Conservation (phyloP, 2,113 vertebrate genomes). For the Trematomus loennbergii region DNA sequence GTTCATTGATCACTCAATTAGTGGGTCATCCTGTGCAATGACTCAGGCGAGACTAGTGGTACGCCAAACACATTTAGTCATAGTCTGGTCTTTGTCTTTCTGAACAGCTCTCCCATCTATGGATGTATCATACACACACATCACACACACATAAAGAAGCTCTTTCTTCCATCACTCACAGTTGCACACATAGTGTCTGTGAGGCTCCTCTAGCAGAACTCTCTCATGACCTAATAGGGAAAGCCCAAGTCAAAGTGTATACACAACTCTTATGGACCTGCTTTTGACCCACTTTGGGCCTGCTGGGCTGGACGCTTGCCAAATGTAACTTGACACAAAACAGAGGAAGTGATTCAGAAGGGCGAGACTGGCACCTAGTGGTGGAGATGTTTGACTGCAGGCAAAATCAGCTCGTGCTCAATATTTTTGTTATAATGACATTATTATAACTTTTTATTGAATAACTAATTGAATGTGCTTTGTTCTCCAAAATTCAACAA, state of each 20-base stretch:
- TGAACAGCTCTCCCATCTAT: slow-evolving; percentile 61
- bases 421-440: not conserved
- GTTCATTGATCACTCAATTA: slow-evolving; percentile 33
- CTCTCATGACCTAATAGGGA: slow-evolving; percentile 79
- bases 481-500: no score
- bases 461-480: no score
- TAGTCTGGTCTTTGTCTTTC: slow-evolving; percentile 57
- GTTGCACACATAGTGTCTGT: slow-evolving; percentile 41
- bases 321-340: slow-evolving; percentile 26
- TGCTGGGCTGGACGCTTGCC: slow-evolving; percentile 52
- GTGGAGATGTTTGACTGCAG: slow-evolving; percentile 36
- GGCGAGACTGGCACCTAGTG: slow-evolving; percentile 74
- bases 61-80: slow-evolving; percentile 26
- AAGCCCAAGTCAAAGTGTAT: slow-evolving; percentile 69
- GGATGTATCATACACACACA: slow-evolving; percentile 47
- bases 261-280: slow-evolving; percentile 72
- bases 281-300: slow-evolving; percentile 78
- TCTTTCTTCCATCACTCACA: slow-evolving; percentile 45
- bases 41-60: slow-evolving; percentile 39
- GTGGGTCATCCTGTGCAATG: slow-evolving; percentile 23
- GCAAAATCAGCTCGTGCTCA: not conserved
- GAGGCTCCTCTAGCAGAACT: slow-evolving; percentile 56
- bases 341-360: slow-evolving; percentile 13
- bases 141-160: slow-evolving; percentile 51
- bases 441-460: no score